phyloP scores from a whole-genome alignment of 2,888 invertebrate genomes.

The Brenthis daphne region DNA sequence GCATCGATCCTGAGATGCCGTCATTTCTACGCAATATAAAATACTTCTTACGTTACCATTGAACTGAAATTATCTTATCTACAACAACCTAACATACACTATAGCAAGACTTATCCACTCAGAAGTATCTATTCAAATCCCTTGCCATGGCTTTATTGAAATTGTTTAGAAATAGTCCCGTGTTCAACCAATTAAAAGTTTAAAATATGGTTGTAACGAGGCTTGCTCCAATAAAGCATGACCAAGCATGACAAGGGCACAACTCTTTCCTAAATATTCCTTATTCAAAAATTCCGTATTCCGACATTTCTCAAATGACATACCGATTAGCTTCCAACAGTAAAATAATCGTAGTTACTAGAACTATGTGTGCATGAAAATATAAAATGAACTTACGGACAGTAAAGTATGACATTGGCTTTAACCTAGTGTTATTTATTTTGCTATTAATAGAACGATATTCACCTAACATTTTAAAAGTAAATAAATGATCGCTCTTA shows the following conservation, averaged over 20 bases:
- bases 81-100: slow-evolving; percentile 70
- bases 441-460: slow-evolving; percentile 71
- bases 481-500: slow-evolving; percentile 56
- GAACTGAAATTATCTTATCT: slow-evolving; percentile 72
- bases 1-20: slow-evolving; percentile 74
- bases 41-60: slow-evolving; percentile 69
- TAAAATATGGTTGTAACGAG: slow-evolving; percentile 34
- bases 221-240: slow-evolving; percentile 33
- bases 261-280: slow-evolving; percentile 54
- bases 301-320: slow-evolving; percentile 71
- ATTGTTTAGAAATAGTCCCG: slow-evolving; percentile 38
- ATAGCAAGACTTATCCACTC: slow-evolving; percentile 66
- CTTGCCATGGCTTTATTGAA: slow-evolving; percentile 44
- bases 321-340: slow-evolving; percentile 74
- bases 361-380: slow-evolving; percentile 76
- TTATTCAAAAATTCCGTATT: slow-evolving; percentile 62
- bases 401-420: slow-evolving; percentile 70
- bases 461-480: slow-evolving; percentile 66
- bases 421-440: slow-evolving; percentile 71
- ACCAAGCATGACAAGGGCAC: slow-evolving; percentile 50
- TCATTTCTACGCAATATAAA: slow-evolving; percentile 56
- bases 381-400: slow-evolving; percentile 77
- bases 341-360: slow-evolving; percentile 68
- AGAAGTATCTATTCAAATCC: slow-evolving; percentile 56
- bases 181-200: slow-evolving; percentile 36